phyloP scores from a whole-genome alignment of 2,888 invertebrate genomes.

The Frankliniella intonsa region DNA sequence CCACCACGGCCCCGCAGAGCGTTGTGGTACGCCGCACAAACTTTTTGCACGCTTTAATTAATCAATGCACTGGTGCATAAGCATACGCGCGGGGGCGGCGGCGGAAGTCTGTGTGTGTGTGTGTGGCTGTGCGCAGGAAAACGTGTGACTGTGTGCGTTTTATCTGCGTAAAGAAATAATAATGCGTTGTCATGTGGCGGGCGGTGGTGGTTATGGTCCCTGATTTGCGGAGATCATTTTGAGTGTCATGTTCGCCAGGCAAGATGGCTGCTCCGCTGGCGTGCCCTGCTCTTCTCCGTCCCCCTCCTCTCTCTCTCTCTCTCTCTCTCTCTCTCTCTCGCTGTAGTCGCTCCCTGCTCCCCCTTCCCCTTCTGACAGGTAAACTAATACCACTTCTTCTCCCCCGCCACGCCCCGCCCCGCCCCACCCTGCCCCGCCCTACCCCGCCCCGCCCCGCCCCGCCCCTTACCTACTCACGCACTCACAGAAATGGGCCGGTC shows the following conservation, averaged over 20 bases:
- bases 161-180: background rate
- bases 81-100: no score
- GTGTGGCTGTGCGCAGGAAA: background rate
- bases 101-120: conserved; percentile 15
- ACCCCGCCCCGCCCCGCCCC: no score
- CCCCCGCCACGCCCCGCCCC: background rate
- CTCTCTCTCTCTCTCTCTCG: no score
- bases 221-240: no score
- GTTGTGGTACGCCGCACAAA: background rate
- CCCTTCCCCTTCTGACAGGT: no score
- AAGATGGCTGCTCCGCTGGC: no score
- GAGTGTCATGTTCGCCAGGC: no score
- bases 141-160: background rate
- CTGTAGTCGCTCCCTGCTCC: no score
- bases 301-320: no score
- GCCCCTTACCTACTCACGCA: background rate
- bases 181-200: background rate
- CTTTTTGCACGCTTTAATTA: conserved; percentile 27
- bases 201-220: no score
- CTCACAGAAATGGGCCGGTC: background rate
- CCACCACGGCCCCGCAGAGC: background rate
- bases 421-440: background rate
- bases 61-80: conserved; percentile 1
- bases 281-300: no score
- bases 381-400: background rate